Base-by-base conservation (phyloP, 2,888 invertebrate species). In the Nephrotoma flavescens region DNA sequence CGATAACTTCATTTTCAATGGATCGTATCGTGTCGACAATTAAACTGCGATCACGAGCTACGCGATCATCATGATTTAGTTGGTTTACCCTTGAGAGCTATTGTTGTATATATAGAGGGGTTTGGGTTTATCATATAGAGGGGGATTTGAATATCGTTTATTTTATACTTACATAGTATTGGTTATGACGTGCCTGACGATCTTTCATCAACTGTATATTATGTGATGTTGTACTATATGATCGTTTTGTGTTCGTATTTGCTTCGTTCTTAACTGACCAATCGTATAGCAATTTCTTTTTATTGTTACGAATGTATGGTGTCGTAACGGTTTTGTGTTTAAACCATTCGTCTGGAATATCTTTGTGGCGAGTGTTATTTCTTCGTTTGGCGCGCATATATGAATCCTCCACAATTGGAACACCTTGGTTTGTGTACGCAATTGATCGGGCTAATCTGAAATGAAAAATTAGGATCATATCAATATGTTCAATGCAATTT, bases 371-470 rank as follows among this genome's bases (percentile, higher is more conserved):
- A 2, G 89, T 89, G 86, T 88, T 88, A 86, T 90, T 89, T 31
- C 9, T 71, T 45, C 88, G 87, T 83, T 88, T 88, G 6, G 85
- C 11, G 0, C 87, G 44, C 1, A 90, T 90, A 87, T 91, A 91
- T 19, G 91, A 90, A 88, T 90, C 92, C 86, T 90, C 89, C 87
- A 90, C 90, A 83, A 91, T 89, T n/a, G 90, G 89, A 87, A 92
- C 89, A 71, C 92, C 92, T 89, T 90, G 90, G 6, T 88, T 83
- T 11, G 90, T 90, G 19, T 89, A 88, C 6, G 41, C 6, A 41
- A 92, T 90, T 52, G 92, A 91, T 86, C 93, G 90, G 88, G 90
- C 89, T 88, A 89, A 89, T 88, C 92, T 91, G 42, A 41, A 87
- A 31, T 85, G 41, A 9, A 57, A 86, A 42, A 41, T 87, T 47